A percentile compares a stretch with the other conserved stretches of the same genome.
phyloP scores from a whole-genome alignment of 2,888 invertebrate species.

The Mythimna loreyi region DNA sequence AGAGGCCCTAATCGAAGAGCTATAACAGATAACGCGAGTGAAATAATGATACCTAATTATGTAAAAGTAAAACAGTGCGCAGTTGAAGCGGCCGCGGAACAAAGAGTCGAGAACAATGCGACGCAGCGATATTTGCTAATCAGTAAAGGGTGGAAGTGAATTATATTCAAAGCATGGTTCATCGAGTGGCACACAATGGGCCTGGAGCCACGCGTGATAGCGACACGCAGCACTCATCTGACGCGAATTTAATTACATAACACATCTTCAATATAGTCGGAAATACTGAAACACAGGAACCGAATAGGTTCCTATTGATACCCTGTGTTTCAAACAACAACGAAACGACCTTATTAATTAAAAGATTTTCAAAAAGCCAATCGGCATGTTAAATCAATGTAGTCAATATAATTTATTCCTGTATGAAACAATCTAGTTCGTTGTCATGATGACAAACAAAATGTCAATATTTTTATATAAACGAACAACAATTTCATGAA shows the following conservation, averaged over 20 bases:
- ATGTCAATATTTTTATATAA: not conserved
- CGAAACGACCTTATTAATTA: not conserved
- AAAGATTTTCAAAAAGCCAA: not conserved
- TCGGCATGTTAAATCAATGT: not conserved
- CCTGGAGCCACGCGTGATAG: constrained; percentile 39
- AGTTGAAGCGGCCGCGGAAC: constrained; percentile 37
- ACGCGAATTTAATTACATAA: constrained; percentile 34
- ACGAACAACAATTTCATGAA: not conserved
- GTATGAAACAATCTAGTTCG: not conserved
- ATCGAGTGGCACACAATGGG: constrained; percentile 72
- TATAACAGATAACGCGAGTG: constrained; percentile 28
- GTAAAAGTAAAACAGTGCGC: constrained; percentile 39
- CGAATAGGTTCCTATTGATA: no score
- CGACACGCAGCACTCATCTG: constrained; percentile 40
- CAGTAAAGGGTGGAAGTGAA: constrained; percentile 58
- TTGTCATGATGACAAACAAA: not conserved
- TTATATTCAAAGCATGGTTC: constrained; percentile 67
- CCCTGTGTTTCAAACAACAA: no score
- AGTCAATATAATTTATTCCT: not conserved
- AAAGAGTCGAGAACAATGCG: constrained; percentile 62
- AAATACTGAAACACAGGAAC: constrained; percentile 45
- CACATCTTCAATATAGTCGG: constrained; percentile 37
- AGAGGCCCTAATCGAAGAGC: constrained; percentile 7
- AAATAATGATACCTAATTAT: constrained; percentile 34
- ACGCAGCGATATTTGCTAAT: constrained; percentile 60